Conservation (phyloP, 2,888 invertebrate species). For the Epiperipatus broadwayi region DNA sequence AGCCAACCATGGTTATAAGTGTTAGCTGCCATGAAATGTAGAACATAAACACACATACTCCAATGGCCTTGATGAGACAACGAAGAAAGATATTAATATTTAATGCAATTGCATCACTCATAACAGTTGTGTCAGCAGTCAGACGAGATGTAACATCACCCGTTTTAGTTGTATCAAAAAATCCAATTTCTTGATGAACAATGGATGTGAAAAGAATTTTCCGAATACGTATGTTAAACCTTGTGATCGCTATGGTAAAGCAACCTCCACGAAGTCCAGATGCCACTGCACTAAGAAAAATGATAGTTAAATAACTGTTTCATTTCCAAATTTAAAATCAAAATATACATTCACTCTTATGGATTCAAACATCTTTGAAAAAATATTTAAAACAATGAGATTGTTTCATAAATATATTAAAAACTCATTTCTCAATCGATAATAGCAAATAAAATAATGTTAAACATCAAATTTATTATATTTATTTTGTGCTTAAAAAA, state of each 20-base stretch:
- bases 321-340: no score
- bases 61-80: slow-evolving; percentile 28
- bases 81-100: slow-evolving; percentile 29
- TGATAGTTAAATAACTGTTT: background rate
- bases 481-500: no score
- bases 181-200: slow-evolving; percentile 27
- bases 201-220: slow-evolving; percentile 25
- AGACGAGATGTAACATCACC: slow-evolving; percentile 25
- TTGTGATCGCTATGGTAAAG: slow-evolving; percentile 25
- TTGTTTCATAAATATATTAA: no score
- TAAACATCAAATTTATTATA: no score
- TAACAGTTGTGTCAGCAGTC: slow-evolving; percentile 30
- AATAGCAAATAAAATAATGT: no score
- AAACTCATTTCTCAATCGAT: no score
- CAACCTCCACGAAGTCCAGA: slow-evolving; percentile 20
- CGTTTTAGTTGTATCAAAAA: slow-evolving; percentile 28
- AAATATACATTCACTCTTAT: no score
- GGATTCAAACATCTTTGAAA: no score
- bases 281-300: slow-evolving; percentile 17
- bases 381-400: no score
- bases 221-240: slow-evolving; percentile 25
- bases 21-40: no score
- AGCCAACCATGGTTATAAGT: no score
- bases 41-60: no score
- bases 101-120: slow-evolving; percentile 28